Conservation (phyloP, 2,113 vertebrate species). For the Dipodomys stephensi region DNA sequence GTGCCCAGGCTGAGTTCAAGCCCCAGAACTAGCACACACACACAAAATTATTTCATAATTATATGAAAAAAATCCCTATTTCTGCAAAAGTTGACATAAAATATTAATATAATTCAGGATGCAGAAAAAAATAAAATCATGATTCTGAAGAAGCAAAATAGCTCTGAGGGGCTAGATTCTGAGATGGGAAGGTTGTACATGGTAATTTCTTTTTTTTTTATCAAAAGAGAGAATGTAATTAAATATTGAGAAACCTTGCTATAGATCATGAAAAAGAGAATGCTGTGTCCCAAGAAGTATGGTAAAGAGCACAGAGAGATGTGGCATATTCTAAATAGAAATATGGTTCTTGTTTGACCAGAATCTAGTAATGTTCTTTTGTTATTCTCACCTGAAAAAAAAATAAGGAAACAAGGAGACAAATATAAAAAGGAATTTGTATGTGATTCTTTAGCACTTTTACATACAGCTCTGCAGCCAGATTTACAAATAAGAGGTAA, state of each 20-base stretch:
- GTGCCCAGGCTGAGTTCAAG: no score
- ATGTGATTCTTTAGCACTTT: conserved; percentile 10
- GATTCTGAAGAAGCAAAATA: conserved; percentile 24
- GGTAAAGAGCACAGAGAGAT: conserved; percentile 22
- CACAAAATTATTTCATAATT: conserved; percentile 26
- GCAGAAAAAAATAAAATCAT: conserved; percentile 1
- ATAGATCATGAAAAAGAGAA: neutral
- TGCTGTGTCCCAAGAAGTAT: neutral
- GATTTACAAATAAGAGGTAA: conserved; percentile 37
- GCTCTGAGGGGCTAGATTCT: neutral
- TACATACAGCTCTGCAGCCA: neutral
- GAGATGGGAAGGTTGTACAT: neutral
- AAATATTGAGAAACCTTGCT: neutral
- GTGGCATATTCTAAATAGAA: conserved; percentile 31
- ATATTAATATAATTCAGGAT: conserved; percentile 42
- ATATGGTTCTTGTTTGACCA: conserved; percentile 18
- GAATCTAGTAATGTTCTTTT: conserved; percentile 41
- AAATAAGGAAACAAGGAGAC: conserved; percentile 4
- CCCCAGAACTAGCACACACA: no score
- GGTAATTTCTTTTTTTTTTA: conserved; percentile 42
- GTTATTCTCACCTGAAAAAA: conserved; percentile 37
- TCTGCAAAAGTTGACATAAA: neutral
- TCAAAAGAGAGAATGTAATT: conserved; percentile 37
- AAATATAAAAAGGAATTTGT: conserved; percentile 42
- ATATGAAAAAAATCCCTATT: neutral